Conservation (phyloP, 2,888 invertebrate species). For the Microctonus aethiopoides region DNA sequence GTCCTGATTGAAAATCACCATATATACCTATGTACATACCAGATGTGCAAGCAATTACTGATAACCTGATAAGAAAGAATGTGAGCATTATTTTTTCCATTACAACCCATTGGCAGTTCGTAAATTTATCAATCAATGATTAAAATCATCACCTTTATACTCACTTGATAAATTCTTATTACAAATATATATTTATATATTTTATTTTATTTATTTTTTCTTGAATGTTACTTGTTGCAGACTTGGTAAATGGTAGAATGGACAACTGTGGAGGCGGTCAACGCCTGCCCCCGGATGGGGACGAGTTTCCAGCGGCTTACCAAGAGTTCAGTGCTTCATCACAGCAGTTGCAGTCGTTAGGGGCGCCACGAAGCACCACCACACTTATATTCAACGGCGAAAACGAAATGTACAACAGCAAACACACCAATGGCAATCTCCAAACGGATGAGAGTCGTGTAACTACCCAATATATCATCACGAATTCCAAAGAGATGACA, state of each 20-base stretch:
- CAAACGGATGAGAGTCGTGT: conserved; percentile 37
- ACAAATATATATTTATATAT: neutral
- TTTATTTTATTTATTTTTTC: neutral
- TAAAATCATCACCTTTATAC: neutral
- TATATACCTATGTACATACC: conserved; percentile 23
- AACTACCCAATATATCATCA: conserved; percentile 36
- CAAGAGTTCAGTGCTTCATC: conserved; percentile 70
- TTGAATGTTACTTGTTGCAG: conserved; percentile 47
- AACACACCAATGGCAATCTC: conserved; percentile 49
- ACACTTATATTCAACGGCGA: conserved; percentile 27
- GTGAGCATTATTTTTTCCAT: neutral
- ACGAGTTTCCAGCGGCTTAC: conserved; percentile 81
- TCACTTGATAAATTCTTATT: neutral
- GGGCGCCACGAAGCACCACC: conserved; percentile 43
- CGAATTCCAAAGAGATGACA: conserved; percentile 36
- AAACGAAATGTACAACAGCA: conserved; percentile 31
- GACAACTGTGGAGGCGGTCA: conserved; percentile 73
- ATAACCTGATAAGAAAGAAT: conserved; percentile 23
- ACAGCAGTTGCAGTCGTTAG: conserved; percentile 60
- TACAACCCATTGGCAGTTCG: neutral
- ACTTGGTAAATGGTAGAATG: conserved; percentile 67
- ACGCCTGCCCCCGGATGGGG: conserved; percentile 84
- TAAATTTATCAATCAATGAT: neutral
- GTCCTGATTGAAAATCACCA: conserved; percentile 30
- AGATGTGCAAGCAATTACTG: conserved; percentile 21